phyloP scores from a whole-genome alignment of 2,888 invertebrate genomes.

The Cantharis lateralis region DNA sequence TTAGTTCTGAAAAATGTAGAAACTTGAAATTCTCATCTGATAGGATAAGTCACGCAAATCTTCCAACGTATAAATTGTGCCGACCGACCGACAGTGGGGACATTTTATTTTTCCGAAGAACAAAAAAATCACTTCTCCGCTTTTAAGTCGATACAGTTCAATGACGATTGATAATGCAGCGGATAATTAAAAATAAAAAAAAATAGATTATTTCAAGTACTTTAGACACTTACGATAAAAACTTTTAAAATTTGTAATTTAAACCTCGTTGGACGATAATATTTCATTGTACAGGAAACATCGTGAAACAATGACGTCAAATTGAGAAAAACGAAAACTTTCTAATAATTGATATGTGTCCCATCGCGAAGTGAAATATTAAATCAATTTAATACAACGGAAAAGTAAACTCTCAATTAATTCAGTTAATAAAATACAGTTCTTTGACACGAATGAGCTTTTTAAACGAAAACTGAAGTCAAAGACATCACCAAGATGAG shows the following conservation, averaged over 20 bases:
- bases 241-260: not conserved
- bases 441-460: slow-evolving; percentile 1
- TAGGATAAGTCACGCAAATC: not conserved
- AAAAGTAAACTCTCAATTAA: not conserved
- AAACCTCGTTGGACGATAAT: not conserved
- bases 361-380: not conserved
- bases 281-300: not conserved
- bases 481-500: not conserved
- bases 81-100: not conserved
- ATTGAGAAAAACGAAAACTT: not conserved
- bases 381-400: not conserved
- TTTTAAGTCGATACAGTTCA: not conserved
- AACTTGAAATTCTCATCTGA: not conserved
- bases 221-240: not conserved
- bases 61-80: not conserved
- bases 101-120: not conserved
- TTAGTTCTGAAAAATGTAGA: not conserved
- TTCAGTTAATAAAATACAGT: not conserved
- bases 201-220: not conserved
- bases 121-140: not conserved
- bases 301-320: not conserved
- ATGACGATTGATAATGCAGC: not conserved
- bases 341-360: not conserved
- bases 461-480: not conserved
- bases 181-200: not conserved